Conservation (phyloP, 2,113 vertebrate species). For the Junco hyemalis region DNA sequence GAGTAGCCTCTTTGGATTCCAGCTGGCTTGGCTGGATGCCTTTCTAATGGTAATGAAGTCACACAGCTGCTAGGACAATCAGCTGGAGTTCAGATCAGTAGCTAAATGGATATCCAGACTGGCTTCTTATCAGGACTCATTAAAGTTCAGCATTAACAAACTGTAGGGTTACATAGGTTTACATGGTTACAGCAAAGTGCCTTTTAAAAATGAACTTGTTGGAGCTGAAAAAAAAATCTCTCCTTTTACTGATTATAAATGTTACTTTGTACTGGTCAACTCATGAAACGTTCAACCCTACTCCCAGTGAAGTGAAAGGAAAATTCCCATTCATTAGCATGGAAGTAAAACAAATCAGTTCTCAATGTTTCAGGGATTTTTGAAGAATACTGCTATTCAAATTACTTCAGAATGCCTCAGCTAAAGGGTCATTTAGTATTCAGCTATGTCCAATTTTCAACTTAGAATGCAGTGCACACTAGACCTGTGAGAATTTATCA, state of each 20-base stretch:
- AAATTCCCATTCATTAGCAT: constrained; percentile 44
- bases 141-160: constrained; percentile 72
- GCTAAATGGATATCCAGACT: constrained; percentile 78
- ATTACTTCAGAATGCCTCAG: constrained; percentile 24
- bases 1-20: constrained; percentile 75
- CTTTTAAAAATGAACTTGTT: constrained; percentile 71
- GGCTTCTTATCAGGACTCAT: constrained; percentile 77
- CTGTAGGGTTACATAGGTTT: constrained; percentile 64
- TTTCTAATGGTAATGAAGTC: constrained; percentile 84
- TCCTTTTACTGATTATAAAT: constrained; percentile 10
- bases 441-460: constrained; percentile 16
- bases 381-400: constrained; percentile 60
- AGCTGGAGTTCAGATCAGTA: constrained; percentile 79
- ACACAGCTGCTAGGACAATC: constrained; percentile 84
- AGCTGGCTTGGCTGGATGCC: constrained; percentile 82
- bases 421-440: not conserved
- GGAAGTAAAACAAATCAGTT: constrained; percentile 36
- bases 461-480: not conserved
- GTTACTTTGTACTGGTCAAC: constrained; percentile 53
- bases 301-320: not conserved
- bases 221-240: not conserved
- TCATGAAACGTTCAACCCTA: not conserved
- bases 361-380: constrained; percentile 29
- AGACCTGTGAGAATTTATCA: not conserved
- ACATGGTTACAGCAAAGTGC: constrained; percentile 64